Conservation (phyloP, 2,888 invertebrate species). For the Lithosia quadra region DNA sequence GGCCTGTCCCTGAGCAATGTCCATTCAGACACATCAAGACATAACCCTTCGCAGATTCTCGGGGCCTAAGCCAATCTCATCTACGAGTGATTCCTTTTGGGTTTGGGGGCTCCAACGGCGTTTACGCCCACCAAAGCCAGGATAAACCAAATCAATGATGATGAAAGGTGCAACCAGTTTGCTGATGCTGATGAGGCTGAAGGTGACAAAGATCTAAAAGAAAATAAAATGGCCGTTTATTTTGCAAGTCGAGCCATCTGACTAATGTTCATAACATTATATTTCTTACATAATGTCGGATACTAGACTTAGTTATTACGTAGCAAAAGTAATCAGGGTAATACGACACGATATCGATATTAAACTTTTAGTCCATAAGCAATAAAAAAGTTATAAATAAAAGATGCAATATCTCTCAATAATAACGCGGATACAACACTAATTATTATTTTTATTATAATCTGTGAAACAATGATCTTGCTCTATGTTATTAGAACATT, state of each 20-base stretch:
- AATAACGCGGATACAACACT: neutral
- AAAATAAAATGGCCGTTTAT: neutral
- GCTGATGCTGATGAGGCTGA: neutral
- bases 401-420: neutral
- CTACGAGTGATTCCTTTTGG: too few species aligned
- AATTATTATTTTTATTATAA: neutral
- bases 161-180: too few species aligned
- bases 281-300: neutral
- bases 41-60: too few species aligned
- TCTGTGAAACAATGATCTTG: neutral
- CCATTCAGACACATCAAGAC: too few species aligned
- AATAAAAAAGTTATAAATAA: neutral
- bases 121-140: too few species aligned
- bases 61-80: too few species aligned
- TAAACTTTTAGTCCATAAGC: neutral
- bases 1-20: too few species aligned
- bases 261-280: neutral
- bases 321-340: constrained; percentile 4
- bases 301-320: neutral
- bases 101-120: too few species aligned
- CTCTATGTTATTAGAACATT: neutral
- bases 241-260: neutral
- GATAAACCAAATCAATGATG: too few species aligned
- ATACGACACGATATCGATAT: neutral
- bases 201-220: too few species aligned